Conservation (phyloP, 2,113 vertebrate genomes). For the Rostratula benghalensis region DNA sequence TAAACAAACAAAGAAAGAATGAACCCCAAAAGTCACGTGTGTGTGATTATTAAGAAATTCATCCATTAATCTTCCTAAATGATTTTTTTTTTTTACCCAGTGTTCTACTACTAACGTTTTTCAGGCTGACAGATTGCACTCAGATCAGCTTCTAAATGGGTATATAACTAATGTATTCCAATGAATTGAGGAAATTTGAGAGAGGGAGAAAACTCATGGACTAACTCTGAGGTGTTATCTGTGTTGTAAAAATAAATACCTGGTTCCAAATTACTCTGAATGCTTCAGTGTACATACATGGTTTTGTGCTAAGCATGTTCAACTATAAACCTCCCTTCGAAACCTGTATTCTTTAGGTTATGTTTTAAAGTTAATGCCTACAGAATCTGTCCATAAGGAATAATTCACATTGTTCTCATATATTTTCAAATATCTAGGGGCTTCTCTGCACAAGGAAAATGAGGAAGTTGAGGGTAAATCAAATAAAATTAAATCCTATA, state of each 20-base stretch:
- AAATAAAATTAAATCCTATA: slow-evolving; percentile 13
- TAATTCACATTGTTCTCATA: background rate
- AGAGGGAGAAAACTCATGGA: background rate
- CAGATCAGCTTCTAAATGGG: background rate
- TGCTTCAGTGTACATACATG: background rate
- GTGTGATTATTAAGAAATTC: background rate
- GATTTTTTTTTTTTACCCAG: background rate
- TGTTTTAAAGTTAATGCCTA: background rate
- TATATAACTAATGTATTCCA: background rate
- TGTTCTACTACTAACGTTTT: background rate
- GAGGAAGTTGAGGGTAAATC: background rate
- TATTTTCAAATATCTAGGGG: background rate
- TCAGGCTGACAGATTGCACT: background rate
- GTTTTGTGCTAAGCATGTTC: background rate
- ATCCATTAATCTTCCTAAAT: slow-evolving; percentile 9
- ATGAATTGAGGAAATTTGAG: background rate
- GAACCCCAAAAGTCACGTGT: background rate
- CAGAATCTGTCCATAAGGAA: background rate
- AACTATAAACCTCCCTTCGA: background rate
- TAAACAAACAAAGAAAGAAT: background rate
- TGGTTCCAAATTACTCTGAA: background rate
- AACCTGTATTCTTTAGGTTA: background rate
- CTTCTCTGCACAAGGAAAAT: background rate
- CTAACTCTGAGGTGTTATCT: background rate
- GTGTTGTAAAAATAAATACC: background rate